Conservation (phyloP, 1,140 invertebrate genomes). For the Apocrypta bakeri region DNA sequence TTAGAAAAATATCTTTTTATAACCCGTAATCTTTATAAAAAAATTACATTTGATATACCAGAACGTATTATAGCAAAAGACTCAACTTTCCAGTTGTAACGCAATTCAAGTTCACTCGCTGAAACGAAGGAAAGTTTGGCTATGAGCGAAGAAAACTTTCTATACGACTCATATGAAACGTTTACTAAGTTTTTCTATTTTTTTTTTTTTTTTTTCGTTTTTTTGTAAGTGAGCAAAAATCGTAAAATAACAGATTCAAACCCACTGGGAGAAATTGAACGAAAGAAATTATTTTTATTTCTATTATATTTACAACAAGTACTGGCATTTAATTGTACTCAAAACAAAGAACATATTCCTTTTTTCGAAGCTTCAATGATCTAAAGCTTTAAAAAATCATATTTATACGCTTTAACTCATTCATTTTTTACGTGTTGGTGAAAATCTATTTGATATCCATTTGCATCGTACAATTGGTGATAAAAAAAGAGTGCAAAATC, state of each 20-base stretch:
- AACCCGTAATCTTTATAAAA: neutral
- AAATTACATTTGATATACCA: constrained; percentile 16
- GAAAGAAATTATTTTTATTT: constrained; percentile 46
- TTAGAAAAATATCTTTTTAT: neutral
- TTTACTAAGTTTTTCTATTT: neutral
- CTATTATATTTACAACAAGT: constrained; percentile 49
- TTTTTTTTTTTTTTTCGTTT: too few relatives aligned
- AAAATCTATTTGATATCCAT: neutral
- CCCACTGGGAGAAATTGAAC: constrained; percentile 3
- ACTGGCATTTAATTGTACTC: constrained; percentile 32
- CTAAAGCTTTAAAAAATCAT: neutral
- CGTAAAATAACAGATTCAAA: neutral
- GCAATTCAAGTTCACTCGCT: neutral
- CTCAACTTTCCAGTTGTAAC: constrained; percentile 31
- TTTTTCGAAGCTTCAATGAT: neutral
- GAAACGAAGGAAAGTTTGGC: constrained; percentile 21
- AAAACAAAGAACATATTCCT: constrained; percentile 8
- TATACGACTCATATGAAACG: constrained; percentile 20
- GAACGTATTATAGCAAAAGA: constrained; percentile 14
- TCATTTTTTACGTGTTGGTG: neutral
- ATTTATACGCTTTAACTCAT: neutral
- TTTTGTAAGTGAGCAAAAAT: neutral
- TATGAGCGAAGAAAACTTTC: constrained; percentile 30
- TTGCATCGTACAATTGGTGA: neutral
- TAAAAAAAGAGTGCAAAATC: constrained; percentile 46